Conservation (phyloP, 2,113 vertebrate species). For the Aptenodytes patagonicus region DNA sequence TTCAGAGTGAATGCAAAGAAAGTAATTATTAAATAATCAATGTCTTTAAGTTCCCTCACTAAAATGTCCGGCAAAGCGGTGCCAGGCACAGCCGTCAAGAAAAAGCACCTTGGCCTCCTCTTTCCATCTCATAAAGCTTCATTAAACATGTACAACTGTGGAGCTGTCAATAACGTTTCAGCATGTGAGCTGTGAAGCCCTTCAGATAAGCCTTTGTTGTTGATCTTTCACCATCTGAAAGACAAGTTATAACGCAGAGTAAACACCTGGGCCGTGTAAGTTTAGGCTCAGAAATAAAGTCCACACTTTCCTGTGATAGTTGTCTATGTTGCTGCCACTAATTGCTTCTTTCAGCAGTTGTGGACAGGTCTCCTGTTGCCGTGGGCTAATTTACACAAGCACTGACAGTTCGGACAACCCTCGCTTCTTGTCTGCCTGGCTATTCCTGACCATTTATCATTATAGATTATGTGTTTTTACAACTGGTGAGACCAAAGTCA, state of each 20-base stretch:
- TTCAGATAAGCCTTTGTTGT: slow-evolving; percentile 61
- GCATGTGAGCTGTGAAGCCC: slow-evolving; percentile 11
- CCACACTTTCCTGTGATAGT: background rate
- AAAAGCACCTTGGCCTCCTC: background rate
- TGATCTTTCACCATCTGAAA: slow-evolving; percentile 61
- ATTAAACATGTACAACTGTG: slow-evolving; percentile 28
- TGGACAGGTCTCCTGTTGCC: background rate
- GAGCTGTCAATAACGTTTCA: slow-evolving; percentile 40
- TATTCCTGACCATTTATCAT: slow-evolving; percentile 64
- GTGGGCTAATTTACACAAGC: slow-evolving; percentile 67
- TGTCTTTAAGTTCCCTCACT: background rate
- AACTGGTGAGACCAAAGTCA: slow-evolving; percentile 10
- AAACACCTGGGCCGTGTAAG: slow-evolving; percentile 38
- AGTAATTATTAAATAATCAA: slow-evolving; percentile 26
- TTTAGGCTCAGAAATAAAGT: slow-evolving; percentile 49
- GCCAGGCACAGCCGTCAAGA: background rate
- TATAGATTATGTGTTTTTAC: slow-evolving; percentile 37
- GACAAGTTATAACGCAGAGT: slow-evolving; percentile 31
- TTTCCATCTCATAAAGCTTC: slow-evolving; percentile 11
- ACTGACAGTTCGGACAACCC: slow-evolving; percentile 54
- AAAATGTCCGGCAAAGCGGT: background rate
- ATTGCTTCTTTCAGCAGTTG: slow-evolving; percentile 63
- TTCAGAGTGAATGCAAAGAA: background rate
- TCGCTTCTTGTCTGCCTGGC: background rate
- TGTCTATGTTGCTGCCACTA: slow-evolving; percentile 45